These are phyloP conservation scores for Suricata suricatta DNA, from an alignment of 2,113 vertebrate species.

Conservation along the genomic window DNA sequence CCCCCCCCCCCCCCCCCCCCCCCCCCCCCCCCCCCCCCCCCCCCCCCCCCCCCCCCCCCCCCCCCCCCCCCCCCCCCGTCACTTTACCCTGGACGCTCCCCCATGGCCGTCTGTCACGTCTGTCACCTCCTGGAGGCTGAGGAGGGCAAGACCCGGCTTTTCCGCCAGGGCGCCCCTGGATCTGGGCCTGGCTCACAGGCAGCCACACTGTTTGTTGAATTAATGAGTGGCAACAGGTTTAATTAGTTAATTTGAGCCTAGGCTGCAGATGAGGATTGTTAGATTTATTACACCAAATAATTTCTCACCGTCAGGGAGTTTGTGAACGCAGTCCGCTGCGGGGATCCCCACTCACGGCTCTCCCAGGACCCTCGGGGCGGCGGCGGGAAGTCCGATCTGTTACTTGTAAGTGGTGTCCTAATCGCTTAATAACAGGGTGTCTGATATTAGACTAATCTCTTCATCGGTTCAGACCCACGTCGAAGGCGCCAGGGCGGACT, in stretches of 20 bases:
- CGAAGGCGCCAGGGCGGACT: rapidly evolving
- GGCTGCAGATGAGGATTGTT: slow-evolving; percentile 36
- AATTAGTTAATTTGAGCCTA: slow-evolving; percentile 35
- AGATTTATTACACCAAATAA: background rate
- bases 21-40: rapidly evolving
- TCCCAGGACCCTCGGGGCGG: background rate
- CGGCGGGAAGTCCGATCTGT: background rate
- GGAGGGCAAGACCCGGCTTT: background rate
- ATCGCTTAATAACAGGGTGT: slow-evolving; percentile 28
- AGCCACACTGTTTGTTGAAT: background rate
- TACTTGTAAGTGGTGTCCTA: background rate
- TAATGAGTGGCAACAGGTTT: background rate
- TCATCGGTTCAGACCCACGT: background rate
- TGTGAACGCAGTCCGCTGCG: rapidly evolving
- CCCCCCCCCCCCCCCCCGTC: rapidly evolving
- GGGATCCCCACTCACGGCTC: rapidly evolving
- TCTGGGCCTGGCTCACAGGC: background rate
- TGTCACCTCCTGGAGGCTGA: background rate
- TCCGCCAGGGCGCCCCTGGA: background rate
- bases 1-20: no score
- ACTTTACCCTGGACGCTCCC: no score
- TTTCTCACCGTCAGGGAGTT: background rate
- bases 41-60: no score
- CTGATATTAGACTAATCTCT: background rate
- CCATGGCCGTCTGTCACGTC: rapidly evolving